Conservation (phyloP, 2,113 vertebrate species). For the Tachysurus fulvidraco region DNA sequence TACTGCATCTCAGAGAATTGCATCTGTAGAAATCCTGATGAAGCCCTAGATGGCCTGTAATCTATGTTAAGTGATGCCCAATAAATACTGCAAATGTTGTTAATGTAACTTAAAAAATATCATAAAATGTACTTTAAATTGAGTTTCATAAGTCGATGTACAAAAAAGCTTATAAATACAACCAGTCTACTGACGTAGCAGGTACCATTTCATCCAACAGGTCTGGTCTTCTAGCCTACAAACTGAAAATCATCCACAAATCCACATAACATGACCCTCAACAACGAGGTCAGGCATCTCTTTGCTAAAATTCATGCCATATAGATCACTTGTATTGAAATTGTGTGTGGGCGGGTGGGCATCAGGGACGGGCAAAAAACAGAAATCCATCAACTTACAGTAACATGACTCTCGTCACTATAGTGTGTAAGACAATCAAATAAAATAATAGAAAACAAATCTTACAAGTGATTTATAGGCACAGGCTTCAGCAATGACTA, state of each 20-base stretch:
- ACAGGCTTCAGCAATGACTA: constrained; percentile 81
- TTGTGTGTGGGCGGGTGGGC: background rate
- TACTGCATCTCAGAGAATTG: constrained; percentile 59
- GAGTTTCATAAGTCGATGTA: constrained; percentile 67
- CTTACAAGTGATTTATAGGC: constrained; percentile 91
- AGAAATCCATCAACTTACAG: constrained; percentile 66
- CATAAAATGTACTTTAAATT: constrained; percentile 71
- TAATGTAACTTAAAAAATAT: constrained; percentile 75
- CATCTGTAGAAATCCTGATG: constrained; percentile 55
- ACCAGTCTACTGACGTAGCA: constrained; percentile 71
- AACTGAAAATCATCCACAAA: constrained; percentile 75
- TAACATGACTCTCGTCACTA: constrained; percentile 60
- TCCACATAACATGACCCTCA: constrained; percentile 84
- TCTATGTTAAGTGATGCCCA: constrained; percentile 66
- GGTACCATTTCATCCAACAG: constrained; percentile 73
- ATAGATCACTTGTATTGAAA: constrained; percentile 84
- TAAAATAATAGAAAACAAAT: background rate
- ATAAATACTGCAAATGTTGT: constrained; percentile 76
- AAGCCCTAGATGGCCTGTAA: constrained; percentile 55
- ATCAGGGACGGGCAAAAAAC: constrained; percentile 26
- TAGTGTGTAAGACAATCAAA: constrained; percentile 61
- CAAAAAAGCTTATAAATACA: constrained; percentile 67
- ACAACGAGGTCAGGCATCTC: constrained; percentile 84
- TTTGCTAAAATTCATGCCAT: constrained; percentile 87
- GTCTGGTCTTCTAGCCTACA: constrained; percentile 65